Percentiles rank a stretch among this genome's conserved stretches.
phyloP scores from a whole-genome alignment of 2,888 invertebrate species.

The Conchocele bisecta region DNA sequence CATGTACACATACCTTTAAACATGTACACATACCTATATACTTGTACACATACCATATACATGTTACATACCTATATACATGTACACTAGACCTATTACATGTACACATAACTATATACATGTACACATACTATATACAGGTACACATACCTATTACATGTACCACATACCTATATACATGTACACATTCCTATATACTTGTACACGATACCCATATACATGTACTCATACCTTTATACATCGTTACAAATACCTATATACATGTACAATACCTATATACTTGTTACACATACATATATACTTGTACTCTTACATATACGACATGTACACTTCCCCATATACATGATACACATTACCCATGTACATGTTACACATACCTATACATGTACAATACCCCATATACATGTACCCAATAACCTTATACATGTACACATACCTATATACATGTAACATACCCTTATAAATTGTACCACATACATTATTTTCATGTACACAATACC shows the following conservation, averaged over 20 bases:
- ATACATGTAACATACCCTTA: neutral
- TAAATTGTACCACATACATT: neutral
- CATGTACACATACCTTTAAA: neutral
- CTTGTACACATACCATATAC: neutral
- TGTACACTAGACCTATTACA: neutral
- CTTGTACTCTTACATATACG: too few species aligned
- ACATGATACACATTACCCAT: too few species aligned
- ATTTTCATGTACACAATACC: neutral
- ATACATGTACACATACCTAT: slow-evolving; percentile 10
- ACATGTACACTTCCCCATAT: too few species aligned
- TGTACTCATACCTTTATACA: neutral
- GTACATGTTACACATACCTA: too few species aligned
- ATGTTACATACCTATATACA: neutral
- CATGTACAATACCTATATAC: neutral
- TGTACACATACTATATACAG: neutral
- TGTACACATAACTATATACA: neutral
- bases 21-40: neutral
- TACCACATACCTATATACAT: neutral
- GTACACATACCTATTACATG: neutral
- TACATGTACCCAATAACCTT: neutral
- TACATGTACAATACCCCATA: slow-evolving; percentile 3
- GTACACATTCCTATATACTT: neutral
- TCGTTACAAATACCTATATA: neutral
- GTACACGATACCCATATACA: neutral
- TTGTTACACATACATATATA: too few species aligned